Base-by-base conservation (phyloP, 1,140 invertebrate genomes). In the Hermetia illucens region DNA sequence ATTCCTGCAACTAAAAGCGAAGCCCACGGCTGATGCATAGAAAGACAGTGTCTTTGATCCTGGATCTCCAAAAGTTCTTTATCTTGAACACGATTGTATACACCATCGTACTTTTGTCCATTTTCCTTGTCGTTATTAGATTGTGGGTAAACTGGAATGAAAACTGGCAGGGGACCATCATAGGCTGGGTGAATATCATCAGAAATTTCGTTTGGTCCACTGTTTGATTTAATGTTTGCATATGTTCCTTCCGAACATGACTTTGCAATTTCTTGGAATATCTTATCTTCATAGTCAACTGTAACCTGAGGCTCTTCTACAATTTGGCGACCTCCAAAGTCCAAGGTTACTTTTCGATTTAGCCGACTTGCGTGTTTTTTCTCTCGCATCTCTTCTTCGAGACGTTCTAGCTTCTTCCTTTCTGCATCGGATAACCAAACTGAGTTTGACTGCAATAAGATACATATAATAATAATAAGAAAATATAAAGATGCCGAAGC, bases 11-110 rank as follows among this genome's bases (percentile, higher is more conserved):
- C 74, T 0, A 98, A 65, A 16, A 97, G 65, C 2, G 88, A 90
- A 6, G 93, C 94, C 74, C 85, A 96, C 0, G 94, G 94, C 54
- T 98, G 93, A 65, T 93, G 89, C 78, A 97, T 80, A 50, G 86
- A 92, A 5, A 98, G 62, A 63, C 92, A 96, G 44, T 77, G 65
- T 2, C 90, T 91, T 47, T 79, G 68, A 66, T 97, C 93, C 27
- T 72, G 71, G 75, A 93, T 89, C 66, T 90, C 82, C 46, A 85
- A 72, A 35, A 90, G 66, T 49, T 87, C 78, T 39, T 72, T 71
- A 55, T 95, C 89, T 61, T 93, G 89, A 21, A 93, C 69, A 20
- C 75, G 62, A 51, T 49, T 59, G 41, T 55, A 63, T 2, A 38
- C 44, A 3, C 51, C 45, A 37, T 61, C 58, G 3, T 56, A 45